Conservation (phyloP, 1,140 invertebrate species). For the Pseudomyrmex concolor region DNA sequence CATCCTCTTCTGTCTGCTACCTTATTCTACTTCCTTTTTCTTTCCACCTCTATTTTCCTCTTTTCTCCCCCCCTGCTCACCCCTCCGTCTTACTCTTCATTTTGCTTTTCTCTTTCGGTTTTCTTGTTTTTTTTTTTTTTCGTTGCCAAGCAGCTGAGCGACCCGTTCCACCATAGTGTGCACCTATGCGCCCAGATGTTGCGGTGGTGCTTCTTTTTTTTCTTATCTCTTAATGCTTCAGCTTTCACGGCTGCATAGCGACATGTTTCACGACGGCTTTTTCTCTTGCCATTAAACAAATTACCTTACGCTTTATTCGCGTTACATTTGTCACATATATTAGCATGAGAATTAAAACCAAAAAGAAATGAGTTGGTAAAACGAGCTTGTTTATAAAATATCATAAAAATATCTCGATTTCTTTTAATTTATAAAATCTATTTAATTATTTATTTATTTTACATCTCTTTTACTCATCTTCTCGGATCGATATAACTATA, state of each 20-base stretch:
- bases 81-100: not conserved
- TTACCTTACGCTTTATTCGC: not conserved
- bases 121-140: conserved; percentile 61
- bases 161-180: conserved; percentile 48
- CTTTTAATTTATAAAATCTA: conserved; percentile 5
- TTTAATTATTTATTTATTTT: not conserved
- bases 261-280: not conserved
- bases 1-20: conserved; percentile 70
- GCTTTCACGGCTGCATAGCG: conserved; percentile 18
- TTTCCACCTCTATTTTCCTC: conserved; percentile 46
- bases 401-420: not conserved
- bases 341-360: not conserved
- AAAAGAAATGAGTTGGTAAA: too few species aligned
- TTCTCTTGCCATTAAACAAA: conserved; percentile 6
- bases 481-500: conserved; percentile 11
- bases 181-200: conserved; percentile 61
- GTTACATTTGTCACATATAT: not conserved
- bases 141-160: conserved; percentile 1
- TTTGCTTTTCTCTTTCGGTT: conserved; percentile 56
- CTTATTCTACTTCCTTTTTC: conserved; percentile 67
- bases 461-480: conserved; percentile 21
- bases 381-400: too few species aligned
- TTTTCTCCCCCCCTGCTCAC: not conserved
- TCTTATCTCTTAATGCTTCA: conserved; percentile 41
- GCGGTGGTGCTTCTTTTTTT: conserved; percentile 50